Base-by-base conservation (phyloP, 2,113 vertebrate genomes). In the Silurus glanis region DNA sequence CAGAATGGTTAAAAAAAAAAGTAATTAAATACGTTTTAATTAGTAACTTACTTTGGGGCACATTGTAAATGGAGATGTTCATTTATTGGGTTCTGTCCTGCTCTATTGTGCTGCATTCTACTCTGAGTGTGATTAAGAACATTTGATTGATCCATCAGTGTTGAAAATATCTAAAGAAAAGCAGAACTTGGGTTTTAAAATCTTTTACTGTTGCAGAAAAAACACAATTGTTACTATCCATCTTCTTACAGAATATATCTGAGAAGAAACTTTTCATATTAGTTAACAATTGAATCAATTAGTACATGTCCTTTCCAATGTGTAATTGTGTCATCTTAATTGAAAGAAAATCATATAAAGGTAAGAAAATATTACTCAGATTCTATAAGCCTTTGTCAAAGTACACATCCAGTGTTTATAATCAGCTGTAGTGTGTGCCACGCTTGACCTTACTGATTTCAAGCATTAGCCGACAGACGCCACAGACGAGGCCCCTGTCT, bases 401-500 rank as follows among this genome's bases (percentile, higher is more conserved):
- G 1, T 61, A 55, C 58, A 14, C 69, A 12, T 74, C 47, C 51
- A n/a, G 58, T 69, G 80, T 69, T 74, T 55, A 75, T 66, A 72
- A 37, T 88, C 88, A 87, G 80, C 80, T 88, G 87, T 67, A 28
- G 58, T 64, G 84, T 89, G 86, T 86, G 84, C 87, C 72, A 80
- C 25, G 71, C 76, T 67, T 86, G 82, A 74, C 75, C 55, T 69
- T 90, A 90, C 89, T 89, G 89, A 90, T 90, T 88, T 71, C 56
- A 86, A 53, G 78, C 78, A 61, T 75, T 64, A 83, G 82, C 61
- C 66, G 59, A 89, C 88, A 90, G 84, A 82, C 47, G 84, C 80
- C 83, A 84, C 88, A 91, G 83, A 92, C 88, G 91, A 90, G 83
- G 85, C 76, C 86, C 87, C 80, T 58, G 83, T 76, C 80, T 88